phyloP scores from a whole-genome alignment of 2,888 invertebrate genomes.

The Plusia festucae region DNA sequence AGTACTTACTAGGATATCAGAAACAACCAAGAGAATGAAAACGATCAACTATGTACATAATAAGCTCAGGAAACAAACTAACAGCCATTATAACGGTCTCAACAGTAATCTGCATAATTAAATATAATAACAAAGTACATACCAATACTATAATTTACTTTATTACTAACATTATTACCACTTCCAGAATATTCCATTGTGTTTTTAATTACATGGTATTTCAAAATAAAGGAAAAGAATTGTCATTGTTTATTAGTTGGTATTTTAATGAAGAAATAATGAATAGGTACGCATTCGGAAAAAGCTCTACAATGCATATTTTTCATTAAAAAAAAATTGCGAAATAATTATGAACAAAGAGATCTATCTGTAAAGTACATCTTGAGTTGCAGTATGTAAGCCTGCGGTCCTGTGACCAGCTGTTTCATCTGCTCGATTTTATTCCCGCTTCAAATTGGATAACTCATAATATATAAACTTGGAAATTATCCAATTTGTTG shows the following conservation, averaged over 20 bases:
- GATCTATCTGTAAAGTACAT: background rate
- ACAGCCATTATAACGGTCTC: background rate
- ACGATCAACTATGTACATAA: too few relatives aligned
- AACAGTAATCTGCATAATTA: background rate
- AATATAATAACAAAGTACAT: background rate
- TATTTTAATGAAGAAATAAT: constrained; percentile 33
- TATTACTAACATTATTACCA: background rate
- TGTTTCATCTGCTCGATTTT: too few relatives aligned
- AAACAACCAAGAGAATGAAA: too few relatives aligned
- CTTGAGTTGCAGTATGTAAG: too few relatives aligned
- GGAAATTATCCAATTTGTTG: too few relatives aligned
- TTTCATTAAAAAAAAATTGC: background rate
- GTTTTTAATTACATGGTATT: constrained; percentile 16
- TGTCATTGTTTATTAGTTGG: constrained; percentile 29
- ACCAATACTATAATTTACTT: background rate
- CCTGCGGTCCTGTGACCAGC: too few relatives aligned
- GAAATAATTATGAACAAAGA: constrained; percentile 2
- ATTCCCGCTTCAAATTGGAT: too few relatives aligned
- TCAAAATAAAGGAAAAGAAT: constrained; percentile 24
- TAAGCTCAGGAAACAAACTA: too few relatives aligned
- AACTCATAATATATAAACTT: too few relatives aligned
- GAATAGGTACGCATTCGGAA: constrained; percentile 3
- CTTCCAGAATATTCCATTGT: constrained; percentile 8
- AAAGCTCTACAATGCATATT: constrained; percentile 28
- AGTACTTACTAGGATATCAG: too few relatives aligned